Evolutionary conservation across 2,888 invertebrate genomes (phyloP).

Genomic region (Eutolmus rufibarbis): DNA sequence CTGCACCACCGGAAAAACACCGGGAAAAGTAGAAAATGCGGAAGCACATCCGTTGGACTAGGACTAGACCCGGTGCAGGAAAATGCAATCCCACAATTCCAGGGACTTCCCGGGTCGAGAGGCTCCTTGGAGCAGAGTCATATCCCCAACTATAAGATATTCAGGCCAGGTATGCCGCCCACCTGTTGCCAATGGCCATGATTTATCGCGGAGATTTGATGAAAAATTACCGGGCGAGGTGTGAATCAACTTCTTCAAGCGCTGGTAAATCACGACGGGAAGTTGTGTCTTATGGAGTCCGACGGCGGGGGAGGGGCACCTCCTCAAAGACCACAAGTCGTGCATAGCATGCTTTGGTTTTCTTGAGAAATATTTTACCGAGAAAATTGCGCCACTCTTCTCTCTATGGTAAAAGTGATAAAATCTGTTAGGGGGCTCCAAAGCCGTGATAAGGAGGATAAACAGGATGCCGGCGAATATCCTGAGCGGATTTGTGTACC

Average conservation of each 20-base stretch:
- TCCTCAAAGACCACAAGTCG: neutral
- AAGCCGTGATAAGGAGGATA: neutral
- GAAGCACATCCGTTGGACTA: neutral
- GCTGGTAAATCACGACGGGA: neutral
- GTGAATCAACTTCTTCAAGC: neutral
- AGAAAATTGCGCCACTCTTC: neutral
- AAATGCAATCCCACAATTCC: neutral
- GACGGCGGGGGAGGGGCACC: neutral
- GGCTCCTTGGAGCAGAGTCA: neutral
- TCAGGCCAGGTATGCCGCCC: neutral
- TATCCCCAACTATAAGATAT: neutral
- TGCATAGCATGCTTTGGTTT: neutral
- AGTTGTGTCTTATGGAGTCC: neutral
- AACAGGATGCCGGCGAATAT: neutral
- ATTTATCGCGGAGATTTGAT: constrained; percentile 13
- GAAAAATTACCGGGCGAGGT: constrained; percentile 9
- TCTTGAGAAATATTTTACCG: neutral
- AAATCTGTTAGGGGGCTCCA: neutral
- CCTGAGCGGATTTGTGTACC: neutral
- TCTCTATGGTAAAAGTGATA: neutral
- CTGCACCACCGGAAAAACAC: neutral
- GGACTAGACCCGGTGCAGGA: neutral
- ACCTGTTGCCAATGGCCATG: constrained; percentile 7
- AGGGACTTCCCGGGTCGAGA: neutral
- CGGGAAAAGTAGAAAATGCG: neutral